Base-by-base conservation (phyloP, 2,113 vertebrate species). In the Ptilonorhynchus violaceus region DNA sequence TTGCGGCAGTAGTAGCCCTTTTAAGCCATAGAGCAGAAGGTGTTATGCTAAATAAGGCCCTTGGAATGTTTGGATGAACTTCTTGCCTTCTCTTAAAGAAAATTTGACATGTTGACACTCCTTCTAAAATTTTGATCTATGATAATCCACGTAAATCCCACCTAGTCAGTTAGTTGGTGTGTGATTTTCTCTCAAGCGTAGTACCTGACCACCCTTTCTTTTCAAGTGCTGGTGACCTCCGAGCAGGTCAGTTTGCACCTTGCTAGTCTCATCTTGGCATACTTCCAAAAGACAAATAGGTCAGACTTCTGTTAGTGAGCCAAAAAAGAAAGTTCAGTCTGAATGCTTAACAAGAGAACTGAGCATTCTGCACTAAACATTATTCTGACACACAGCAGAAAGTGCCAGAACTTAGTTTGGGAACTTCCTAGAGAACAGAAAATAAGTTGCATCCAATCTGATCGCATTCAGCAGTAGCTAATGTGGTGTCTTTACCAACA, bases 41-140 rank as follows among this genome's bases (percentile, higher is more conserved):
- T 95, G 92, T 93, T 97, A 96, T 95, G 96, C 95, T 96, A 95
- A 97, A 95, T 96, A 96, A 97, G 96, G 77, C 86, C 88, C 80
- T 83, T 88, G 80, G 70, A 97, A 95, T 88, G 95, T 94, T 97
- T 95, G 64, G 74, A 88, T 97, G 96, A 97, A 96, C 94, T 97
- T 89, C 76, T 79, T 93, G 78, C 86, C 84, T 92, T 95, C 69
- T 94, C 82, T 97, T 93, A 89, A 91, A 96, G 91, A 93, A 96
- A 93, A 96, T 95, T 92, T 97, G 97, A 97, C 96, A 96, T 90
- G 94, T 96, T 97, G 96, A 96, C 96, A 96, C 58, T 77, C 89
- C 72, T 90, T 92, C 94, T 95, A 95, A 96, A 90, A 92, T 96
- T 96, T 87, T 97, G 95, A 95, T 97, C 96, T 96, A 76, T 96